These are phyloP conservation scores for Bugula neritina DNA, from an alignment of 2,888 invertebrate species.

Conservation along the genomic window DNA sequence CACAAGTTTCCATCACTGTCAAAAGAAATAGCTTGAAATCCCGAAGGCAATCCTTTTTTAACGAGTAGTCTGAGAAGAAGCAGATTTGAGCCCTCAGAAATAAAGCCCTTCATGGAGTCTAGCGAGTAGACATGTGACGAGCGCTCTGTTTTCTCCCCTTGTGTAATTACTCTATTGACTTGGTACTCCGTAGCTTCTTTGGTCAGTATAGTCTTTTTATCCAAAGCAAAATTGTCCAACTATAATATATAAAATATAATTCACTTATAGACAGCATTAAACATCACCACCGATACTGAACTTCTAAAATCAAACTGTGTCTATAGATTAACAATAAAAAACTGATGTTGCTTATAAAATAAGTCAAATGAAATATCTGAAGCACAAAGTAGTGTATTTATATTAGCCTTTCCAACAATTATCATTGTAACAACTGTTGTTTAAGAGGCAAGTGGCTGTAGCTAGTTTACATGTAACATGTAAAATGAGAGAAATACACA, in stretches of 20 bases:
- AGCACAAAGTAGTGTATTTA: no score
- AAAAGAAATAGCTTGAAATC: conserved; percentile 47
- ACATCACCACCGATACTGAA: no score
- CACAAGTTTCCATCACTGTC: conserved; percentile 52
- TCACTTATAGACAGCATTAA: no score
- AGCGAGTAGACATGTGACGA: conserved; percentile 38
- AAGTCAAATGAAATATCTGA: no score
- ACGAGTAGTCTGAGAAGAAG: conserved; percentile 50
- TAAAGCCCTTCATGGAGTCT: conserved; percentile 48
- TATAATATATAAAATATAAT: conserved; percentile 35
- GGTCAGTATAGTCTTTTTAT: conserved; percentile 49
- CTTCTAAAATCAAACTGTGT: no score
- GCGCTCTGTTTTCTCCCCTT: conserved; percentile 49
- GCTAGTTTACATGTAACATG: no score
- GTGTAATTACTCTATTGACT: conserved; percentile 46
- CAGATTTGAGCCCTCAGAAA: conserved; percentile 53
- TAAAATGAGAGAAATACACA: no score
- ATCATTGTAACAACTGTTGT: no score
- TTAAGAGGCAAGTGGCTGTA: no score
- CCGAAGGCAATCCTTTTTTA: conserved; percentile 41
- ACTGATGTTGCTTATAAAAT: no score
- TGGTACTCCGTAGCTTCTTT: conserved; percentile 40
- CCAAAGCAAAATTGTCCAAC: conserved; percentile 50
- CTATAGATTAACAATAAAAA: no score
- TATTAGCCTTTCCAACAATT: no score